A percentile compares a stretch with the other conserved stretches of the same genome.
Evolutionary conservation across 2,888 invertebrate species (phyloP).

Genomic region (Zhuqinia jingwanae): DNA sequence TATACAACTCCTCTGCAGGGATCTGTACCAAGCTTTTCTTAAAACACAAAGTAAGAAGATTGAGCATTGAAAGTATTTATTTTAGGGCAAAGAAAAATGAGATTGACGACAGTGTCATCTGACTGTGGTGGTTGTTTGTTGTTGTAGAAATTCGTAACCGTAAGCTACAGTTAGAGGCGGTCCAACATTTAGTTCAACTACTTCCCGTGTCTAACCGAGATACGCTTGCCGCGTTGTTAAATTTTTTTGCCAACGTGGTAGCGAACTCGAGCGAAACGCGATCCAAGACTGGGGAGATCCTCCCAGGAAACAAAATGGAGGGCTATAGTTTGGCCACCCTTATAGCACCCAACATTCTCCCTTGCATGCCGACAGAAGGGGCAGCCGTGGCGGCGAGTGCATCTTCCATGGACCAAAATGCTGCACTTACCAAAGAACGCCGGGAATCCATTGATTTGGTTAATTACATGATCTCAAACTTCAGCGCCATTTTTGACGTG

Average conservation of each 20-base stretch:
- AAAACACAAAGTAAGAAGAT: slow-evolving; percentile 93
- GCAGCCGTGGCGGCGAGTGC: slow-evolving; percentile 32
- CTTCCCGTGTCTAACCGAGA: slow-evolving; percentile 94
- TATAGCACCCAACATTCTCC: slow-evolving; percentile 96
- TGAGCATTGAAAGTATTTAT: too few relatives aligned
- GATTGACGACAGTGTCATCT: too few relatives aligned
- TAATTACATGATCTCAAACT: slow-evolving; percentile 88
- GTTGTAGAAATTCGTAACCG: slow-evolving; percentile 89
- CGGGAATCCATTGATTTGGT: slow-evolving; percentile 95
- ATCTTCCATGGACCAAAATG: slow-evolving; percentile 80
- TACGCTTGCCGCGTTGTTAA: slow-evolving; percentile 91
- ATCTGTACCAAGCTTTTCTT: slow-evolving; percentile 94
- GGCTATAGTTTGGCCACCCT: slow-evolving; percentile 94
- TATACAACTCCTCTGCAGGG: slow-evolving; percentile 92
- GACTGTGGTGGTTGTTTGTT: not conserved
- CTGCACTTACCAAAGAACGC: slow-evolving; percentile 87
- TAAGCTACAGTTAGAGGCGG: slow-evolving; percentile 90
- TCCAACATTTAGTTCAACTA: slow-evolving; percentile 91
- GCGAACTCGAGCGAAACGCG: slow-evolving; percentile 86
- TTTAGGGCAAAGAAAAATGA: too few relatives aligned
- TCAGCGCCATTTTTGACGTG: slow-evolving; percentile 87
- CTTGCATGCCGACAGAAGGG: slow-evolving; percentile 86
- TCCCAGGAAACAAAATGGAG: slow-evolving; percentile 96
- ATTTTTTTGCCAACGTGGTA: slow-evolving; percentile 90
- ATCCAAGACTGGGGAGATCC: slow-evolving; percentile 83